Base-by-base conservation (phyloP, 2,888 invertebrate genomes). In the Caenorhabditis sp. region DNA sequence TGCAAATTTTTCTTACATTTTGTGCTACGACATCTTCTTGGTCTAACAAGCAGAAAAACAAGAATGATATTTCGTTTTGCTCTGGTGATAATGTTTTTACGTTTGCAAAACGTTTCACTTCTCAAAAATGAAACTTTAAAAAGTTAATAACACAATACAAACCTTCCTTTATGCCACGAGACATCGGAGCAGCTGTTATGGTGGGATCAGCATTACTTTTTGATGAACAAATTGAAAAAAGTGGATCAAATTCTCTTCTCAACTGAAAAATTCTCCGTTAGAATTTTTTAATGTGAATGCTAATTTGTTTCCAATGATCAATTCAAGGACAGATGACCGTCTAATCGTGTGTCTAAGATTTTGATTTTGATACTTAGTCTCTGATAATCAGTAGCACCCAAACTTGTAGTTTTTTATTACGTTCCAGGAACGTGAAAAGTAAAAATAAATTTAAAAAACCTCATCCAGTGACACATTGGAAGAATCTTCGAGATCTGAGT, bases 171-270 rank as follows among this genome's bases (percentile, higher is more conserved):
- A 51, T 20, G 11, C 55, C 58, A 22, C 50, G 32, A 26, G 40
- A 20, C 13, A 67, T 51, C 60, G 71, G 51, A 28, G 60, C 61
- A 58, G 71, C 37, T 11, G 71, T 71, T 53, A 68, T 72, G 0
- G 61, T 22, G 6, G 28, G 71, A 62, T 70, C 47, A 15, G 44
- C 24, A 26, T 69, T 15, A 28, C 40, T 37, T 37, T 8, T 18
- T 15, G 24, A 61, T 6, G 58, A 32, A 8, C 2, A 18, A 5
- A 56, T 56, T 13, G 40, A 11, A 55, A 69, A 87, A 6, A 87
- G 80, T 0, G 86, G 86, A 70, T 87, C 87, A 70, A 87, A 87
- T 68, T 86, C 87, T 22, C 78, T 81, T 56, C 85, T 65, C 26
- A 87, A 83, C 87, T 87, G 83, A 1, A 85, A 85, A n/a, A n/a